Base-by-base conservation (phyloP, 2,888 invertebrate genomes). In the Drosophila parthenogenetica region DNA sequence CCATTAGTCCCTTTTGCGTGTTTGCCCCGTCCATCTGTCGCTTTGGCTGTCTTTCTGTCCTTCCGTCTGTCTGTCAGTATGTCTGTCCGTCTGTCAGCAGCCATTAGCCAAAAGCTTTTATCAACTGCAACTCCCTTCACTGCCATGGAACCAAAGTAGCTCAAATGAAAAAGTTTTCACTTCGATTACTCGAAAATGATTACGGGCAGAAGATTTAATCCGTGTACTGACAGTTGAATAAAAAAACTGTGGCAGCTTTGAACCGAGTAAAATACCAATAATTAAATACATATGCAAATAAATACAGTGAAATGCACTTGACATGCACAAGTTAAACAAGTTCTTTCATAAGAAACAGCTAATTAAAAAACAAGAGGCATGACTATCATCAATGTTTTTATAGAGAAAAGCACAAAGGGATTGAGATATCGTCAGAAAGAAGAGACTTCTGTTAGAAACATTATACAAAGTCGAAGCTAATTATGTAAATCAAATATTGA, bases 71-170 rank as follows among this genome's bases (percentile, higher is more conserved):
- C 16, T 32, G 22, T 37, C 16, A 11, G 22, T 61, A 14, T 51
- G 29, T 19, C 17, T 43, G 25, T 57, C 48, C 40, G 43, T 53
- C 49, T 35, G 35, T 42, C 45, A n/a, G 39, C 67, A 59, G 43
- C 68, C 76, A 79, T 69, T 79, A 70, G 61, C 45, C 67, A 68
- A 75, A 79, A 70, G 77, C 75, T 75, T 79, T 79, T 77, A 83
- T 79, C 74, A 70, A 58, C 40, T 71, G 50, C 55, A 68, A 55
- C 35, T 13, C 42, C n/a, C 43, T 8, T 5, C 8, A 2, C 25
- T n/a, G n/a, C 19, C 11, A n/a, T 37, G 29, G 2, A 29, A 32
- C 43, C 50, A 54, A 48, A 48, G 7, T 10, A n/a, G 11, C 53
- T 54, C 19, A 22, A 46, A 66, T 48, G 35, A 51, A 43, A 64